Conservation (phyloP, 2,113 vertebrate genomes). For the Sphaerodactylus townsendi region DNA sequence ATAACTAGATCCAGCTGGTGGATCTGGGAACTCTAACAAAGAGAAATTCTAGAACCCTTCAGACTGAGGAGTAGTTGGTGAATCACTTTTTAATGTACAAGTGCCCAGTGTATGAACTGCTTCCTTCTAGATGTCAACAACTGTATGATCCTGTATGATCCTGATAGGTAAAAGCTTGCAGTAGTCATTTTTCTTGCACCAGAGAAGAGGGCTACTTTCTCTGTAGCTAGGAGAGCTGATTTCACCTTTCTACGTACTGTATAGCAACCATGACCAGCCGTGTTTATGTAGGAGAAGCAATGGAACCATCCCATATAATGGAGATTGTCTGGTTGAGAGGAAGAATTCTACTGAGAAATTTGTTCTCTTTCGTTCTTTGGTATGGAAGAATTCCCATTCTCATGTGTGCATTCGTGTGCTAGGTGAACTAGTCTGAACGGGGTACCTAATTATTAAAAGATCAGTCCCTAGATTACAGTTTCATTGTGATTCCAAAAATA, state of each 20-base stretch:
- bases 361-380: neutral
- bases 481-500: neutral
- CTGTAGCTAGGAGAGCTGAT: neutral
- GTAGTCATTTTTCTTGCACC: neutral
- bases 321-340: neutral
- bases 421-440: neutral
- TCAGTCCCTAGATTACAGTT: neutral
- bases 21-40: no score
- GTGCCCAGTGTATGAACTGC: neutral
- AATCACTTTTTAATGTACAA: neutral
- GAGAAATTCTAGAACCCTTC: no score
- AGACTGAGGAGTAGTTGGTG: neutral
- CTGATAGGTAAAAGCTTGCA: neutral
- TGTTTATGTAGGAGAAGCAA: neutral
- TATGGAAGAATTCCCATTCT: neutral
- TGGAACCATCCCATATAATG: neutral
- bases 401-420: neutral
- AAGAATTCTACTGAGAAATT: neutral
- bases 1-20: no score
- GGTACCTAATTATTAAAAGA: neutral
- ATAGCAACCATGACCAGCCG: neutral
- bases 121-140: neutral
- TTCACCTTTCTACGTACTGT: neutral
- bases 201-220: neutral
- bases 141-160: neutral